Base-by-base conservation (phyloP, 2,113 vertebrate genomes). In the Monopterus albus region DNA sequence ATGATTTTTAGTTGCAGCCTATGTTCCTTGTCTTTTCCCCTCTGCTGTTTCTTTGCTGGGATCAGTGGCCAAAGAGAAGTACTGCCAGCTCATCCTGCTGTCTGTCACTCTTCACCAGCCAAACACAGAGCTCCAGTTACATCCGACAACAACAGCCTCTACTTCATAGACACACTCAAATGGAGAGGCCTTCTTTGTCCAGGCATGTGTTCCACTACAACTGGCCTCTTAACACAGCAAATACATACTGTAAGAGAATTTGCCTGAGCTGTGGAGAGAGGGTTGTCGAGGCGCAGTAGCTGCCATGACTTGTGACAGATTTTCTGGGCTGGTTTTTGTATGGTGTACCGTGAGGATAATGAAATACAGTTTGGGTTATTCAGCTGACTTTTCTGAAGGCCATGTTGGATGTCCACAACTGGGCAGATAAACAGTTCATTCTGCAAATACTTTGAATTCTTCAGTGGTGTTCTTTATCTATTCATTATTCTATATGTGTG, bases 101-200 rank as follows among this genome's bases (percentile, higher is more conserved):
- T 51, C 68, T 58, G 75, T 87, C 84, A 79, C 70, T 80, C 71
- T 21, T 64, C 75, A 73, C 56, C 56, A 66, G 42, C 53, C 62
- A 69, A 57, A 84, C 57, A 60, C 60, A 42, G 51, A 66, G 68
- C 80, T 87, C 76, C 31, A 29, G 81, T 87, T 87, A 68, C 82
- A 82, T 14, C 53, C 20, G 51, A 75, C 40, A 63, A 42, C 39
- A 33, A 12, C 50, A 26, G 49, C 73, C 63, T 63, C 45, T 21
- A 47, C 65, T 40, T 69, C 51, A 62, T 53, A 47, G 67, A 66
- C 51, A 50, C 57, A 56, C 64, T 51, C 21, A 43, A 59, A 55
- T 74, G 11, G 66, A 83, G 61, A 81, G 52, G 52, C 65, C 64
- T 67, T 33, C 69, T 72, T 79, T 82, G 80, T 83, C 65, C 78